Evolutionary conservation across 2,797 vertebrate genomes (phyloP), one percentile per base, ranked within the genome.

Genomic region (Crocodylus rhombifer): DNA sequence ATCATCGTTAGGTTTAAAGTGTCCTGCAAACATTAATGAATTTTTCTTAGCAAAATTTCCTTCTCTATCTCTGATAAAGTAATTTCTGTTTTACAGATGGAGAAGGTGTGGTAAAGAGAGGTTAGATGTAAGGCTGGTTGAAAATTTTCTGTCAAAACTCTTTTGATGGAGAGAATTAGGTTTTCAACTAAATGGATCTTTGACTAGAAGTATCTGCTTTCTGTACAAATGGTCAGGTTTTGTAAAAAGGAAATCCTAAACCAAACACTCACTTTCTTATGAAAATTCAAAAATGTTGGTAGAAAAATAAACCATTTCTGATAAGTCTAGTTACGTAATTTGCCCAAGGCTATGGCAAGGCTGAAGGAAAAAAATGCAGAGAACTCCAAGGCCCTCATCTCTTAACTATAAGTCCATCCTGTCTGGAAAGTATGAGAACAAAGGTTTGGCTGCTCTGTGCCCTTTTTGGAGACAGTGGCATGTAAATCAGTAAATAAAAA

Each of bases 21-120:
- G 4, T 7, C 4, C 30, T 5, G 2, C 5, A 10, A 82, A 51
- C 10, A 18, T 3, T 5, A 4, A 1, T 64, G 17, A 1, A 10
- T 25, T 1, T 2, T 1, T 87, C 90, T 89, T 61, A 18, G 42
- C 42, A 42, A 42, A 42, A 42, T 42, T 42, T 42, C 42, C 42
- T 42, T 42, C 5, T 3, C 0, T 91, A 77, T 6, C 16, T 65
- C 84, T 60, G 16, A 3, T 84, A 7, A 42, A 42, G 42, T 42
- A 42, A 71, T 42, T 13, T 13, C 11, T 4, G 25, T 51, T 42
- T 7, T 71, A 21, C 13, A 79, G n/a, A 4, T 2, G 2, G 9
- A 7, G 57, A 87, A 88, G 33, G 4, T 58, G 10, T 60, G 64
- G 8, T 28, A 55, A 3, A 77, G 74, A 88, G 13, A 16, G 4